Base-by-base conservation (phyloP, 2,888 invertebrate species). In the Odiellus spinosus region DNA sequence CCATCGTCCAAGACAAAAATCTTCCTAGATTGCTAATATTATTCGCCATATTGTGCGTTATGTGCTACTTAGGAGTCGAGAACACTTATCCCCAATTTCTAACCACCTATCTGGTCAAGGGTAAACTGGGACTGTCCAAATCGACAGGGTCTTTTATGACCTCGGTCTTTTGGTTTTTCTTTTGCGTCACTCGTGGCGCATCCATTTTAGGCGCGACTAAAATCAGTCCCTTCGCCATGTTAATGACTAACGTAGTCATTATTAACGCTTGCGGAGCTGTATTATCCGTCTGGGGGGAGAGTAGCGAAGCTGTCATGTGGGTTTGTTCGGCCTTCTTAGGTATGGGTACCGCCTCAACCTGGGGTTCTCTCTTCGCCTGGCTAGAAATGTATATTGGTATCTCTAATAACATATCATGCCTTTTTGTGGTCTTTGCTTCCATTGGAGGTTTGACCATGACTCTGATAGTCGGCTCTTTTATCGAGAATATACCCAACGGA, bases 341-440 rank as follows among this genome's bases (percentile, higher is more conserved):
- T 4, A 55, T 66, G 4, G 67, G 68, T 14, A 60, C 67, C 57
- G 67, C 68, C 1, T 66, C 67, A 6, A 61, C 66, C 8, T 67
- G 68, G 49, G 67, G 68, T 3, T 63, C 67, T 0, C 61, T 63
- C 32, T 59, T 69, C 12, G 59, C 65, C 1, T 68, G 68, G 69
- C 61, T 65, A 2, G 66, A 68, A 52, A 59, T 61, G 20, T 65
- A 66, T 55, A 62, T 67, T 47, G 60, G 61, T 26, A 57, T 68
- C 19, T 63, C 65, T 3, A 66, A 67, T 8, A 63, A 64, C 50
- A 60, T 65, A 3, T 63, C 67, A 1, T 64, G 67, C 3, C 59
- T 66, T 15, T 63, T 68, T 46, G 63, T 67, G 3, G 58, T 64
- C 2, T 67, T 66, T 0, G 65, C 64, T 1, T 61, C 65, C 2